Base-by-base conservation (phyloP, 2,113 vertebrate genomes). In the Aegithalos caudatus region DNA sequence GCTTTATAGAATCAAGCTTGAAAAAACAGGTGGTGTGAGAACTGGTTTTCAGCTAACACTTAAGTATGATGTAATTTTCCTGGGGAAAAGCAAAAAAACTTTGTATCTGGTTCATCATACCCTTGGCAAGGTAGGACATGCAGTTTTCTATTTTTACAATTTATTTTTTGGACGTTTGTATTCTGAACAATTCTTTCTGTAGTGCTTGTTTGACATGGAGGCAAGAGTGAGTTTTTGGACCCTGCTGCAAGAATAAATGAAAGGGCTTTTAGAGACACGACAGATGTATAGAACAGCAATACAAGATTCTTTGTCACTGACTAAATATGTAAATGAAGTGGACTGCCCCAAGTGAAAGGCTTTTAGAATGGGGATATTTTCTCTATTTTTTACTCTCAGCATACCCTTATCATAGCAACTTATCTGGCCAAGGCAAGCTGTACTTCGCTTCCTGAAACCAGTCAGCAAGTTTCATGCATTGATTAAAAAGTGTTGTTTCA, bases 261-360 rank as follows among this genome's bases (percentile, higher is more conserved):
- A 97, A 97, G 96, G 96, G 97, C 96, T 97, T 97, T 94, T 94
- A 81, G 92, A 91, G 93, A 88, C 37, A 58, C 10, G 69, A 93
- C 69, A 92, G 87, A 78, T 84, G 65, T 95, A 73, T 80, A 91
- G 96, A 92, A 67, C 90, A 95, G 62, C 93, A 96, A 91, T 95
- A 94, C 70, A 83, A 74, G 62, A 58, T 35, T 69, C 62, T 94
- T 83, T 92, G 54, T 86, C 91, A 88, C 82, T 83, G 82, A 53
- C 45, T 66, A 69, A 45, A n/a, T 58, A 19, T 29, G 53, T 77
- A 71, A 80, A 78, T 18, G 47, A 74, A 86, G 47, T 25, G 9
- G 70, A 95, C 51, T 0, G 16, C 44, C 93, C 88, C 51, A 19
- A 60, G 35, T 37, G 50, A 76, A 66, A 90, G 60, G 82, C 37